A percentile compares a stretch with the other conserved stretches of the same genome.
phyloP scores from a whole-genome alignment of 2,888 invertebrate species.

The Podotricha telesiphe region DNA sequence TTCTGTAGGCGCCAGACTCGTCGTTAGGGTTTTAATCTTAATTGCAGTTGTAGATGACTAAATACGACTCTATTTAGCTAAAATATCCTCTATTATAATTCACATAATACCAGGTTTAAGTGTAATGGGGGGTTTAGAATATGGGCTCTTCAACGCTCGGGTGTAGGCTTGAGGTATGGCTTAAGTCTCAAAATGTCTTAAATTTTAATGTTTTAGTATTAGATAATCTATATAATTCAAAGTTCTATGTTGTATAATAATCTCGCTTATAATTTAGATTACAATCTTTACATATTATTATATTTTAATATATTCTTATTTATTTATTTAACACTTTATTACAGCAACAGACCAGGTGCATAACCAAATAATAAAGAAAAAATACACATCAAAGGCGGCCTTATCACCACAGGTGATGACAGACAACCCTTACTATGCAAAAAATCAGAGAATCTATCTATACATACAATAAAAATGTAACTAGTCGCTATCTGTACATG shows the following conservation, averaged over 20 bases:
- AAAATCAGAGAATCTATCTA: too few species aligned
- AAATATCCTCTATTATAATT: conserved; percentile 36
- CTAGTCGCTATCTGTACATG: too few species aligned
- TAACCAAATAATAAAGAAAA: too few species aligned
- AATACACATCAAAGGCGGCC: too few species aligned
- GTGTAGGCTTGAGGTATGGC: neutral
- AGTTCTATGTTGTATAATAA: neutral
- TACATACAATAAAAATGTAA: too few species aligned
- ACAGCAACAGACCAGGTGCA: too few species aligned
- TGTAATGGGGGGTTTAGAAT: conserved; percentile 11
- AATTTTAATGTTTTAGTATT: conserved; percentile 4
- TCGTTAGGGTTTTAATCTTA: conserved; percentile 37
- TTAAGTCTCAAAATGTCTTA: conserved; percentile 6
- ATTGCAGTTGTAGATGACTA: conserved; percentile 37
- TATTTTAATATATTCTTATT: too few species aligned
- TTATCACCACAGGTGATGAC: too few species aligned
- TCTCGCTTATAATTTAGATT: neutral
- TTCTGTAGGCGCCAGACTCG: conserved; percentile 20
- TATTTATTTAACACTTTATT: too few species aligned
- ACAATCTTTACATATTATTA: too few species aligned
- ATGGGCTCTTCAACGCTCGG: conserved; percentile 17
- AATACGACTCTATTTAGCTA: conserved; percentile 36
- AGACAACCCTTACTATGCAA: too few species aligned
- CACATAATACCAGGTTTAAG: conserved; percentile 34
- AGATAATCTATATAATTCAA: neutral